Percentiles rank a stretch among this genome's conserved stretches.
These are phyloP conservation scores for Gryllus longicercus DNA, from an alignment of 2,888 invertebrate genomes.

Conservation along the genomic window DNA sequence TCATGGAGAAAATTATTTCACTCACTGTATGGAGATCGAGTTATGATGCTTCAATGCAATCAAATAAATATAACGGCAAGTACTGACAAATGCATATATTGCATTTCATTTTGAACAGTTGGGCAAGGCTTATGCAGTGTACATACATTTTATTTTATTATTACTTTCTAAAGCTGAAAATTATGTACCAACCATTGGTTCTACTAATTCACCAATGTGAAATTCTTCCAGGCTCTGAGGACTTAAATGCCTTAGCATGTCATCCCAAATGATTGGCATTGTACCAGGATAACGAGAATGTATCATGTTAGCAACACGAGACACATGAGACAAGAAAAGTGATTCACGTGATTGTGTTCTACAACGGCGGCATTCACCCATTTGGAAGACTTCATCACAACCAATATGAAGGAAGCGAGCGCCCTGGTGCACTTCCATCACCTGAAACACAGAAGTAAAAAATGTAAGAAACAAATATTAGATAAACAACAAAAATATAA, in stretches of 20 bases:
- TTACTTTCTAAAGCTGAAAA: no score
- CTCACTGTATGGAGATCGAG: no score
- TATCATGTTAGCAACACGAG: conserved; percentile 58
- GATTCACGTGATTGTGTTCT: conserved; percentile 52
- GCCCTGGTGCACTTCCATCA: conserved; percentile 44
- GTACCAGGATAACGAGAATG: conserved; percentile 53
- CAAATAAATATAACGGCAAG: no score
- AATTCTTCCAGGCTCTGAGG: conserved; percentile 58
- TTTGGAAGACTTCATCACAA: conserved; percentile 69
- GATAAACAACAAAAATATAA: no score
- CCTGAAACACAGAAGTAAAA: conserved; percentile 40
- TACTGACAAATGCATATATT: no score
- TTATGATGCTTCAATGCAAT: no score
- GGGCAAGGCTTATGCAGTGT: no score
- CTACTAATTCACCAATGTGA: conserved; percentile 63
- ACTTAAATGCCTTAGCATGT: conserved; percentile 68
- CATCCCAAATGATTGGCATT: conserved; percentile 73
- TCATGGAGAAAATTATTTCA: no score
- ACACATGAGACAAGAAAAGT: conserved; percentile 62
- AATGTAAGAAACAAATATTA: no score
- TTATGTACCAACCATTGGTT: conserved; percentile 59
- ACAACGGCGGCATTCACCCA: conserved; percentile 64
- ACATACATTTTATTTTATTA: no score
- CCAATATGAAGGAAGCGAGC: conserved; percentile 64
- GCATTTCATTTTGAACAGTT: no score